Conservation (phyloP, 2,113 vertebrate species). For the Drymodes brunneopygia region DNA sequence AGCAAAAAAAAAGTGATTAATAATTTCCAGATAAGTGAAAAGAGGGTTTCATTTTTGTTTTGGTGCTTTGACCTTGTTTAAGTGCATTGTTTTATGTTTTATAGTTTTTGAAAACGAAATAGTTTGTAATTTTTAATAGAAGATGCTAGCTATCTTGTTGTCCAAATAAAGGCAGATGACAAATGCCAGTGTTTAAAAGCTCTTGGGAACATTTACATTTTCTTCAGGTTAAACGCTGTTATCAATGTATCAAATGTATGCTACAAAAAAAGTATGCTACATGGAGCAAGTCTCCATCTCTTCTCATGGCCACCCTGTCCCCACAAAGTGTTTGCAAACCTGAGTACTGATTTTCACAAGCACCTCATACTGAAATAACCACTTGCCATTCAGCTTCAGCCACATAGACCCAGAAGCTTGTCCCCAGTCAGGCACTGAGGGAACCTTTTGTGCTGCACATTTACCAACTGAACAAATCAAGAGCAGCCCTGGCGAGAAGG, state of each 20-base stretch:
- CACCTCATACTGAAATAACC: background rate
- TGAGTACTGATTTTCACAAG: background rate
- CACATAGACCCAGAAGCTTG: accelerated
- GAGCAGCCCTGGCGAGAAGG: background rate
- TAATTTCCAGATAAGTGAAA: background rate
- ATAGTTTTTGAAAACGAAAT: background rate
- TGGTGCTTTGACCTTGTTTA: background rate
- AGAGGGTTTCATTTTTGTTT: background rate
- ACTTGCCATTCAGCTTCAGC: background rate
- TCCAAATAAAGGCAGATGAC: background rate
- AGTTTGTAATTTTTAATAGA: background rate
- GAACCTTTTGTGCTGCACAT: background rate
- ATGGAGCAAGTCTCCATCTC: background rate
- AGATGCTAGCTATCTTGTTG: background rate
- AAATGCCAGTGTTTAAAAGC: background rate
- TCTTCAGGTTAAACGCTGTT: background rate
- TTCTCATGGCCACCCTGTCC: background rate
- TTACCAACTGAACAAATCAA: accelerated
- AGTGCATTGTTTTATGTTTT: background rate
- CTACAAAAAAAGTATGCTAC: no score
- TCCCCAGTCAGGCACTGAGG: background rate
- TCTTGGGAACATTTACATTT: background rate
- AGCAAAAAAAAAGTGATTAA: background rate
- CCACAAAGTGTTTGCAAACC: background rate
- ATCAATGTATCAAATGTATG: background rate